A percentile compares a stretch with the other conserved stretches of the same genome.
These are phyloP conservation scores for Cyanoramphus novaezelandiae DNA, from an alignment of 2,113 vertebrate genomes.

Conservation along the genomic window DNA sequence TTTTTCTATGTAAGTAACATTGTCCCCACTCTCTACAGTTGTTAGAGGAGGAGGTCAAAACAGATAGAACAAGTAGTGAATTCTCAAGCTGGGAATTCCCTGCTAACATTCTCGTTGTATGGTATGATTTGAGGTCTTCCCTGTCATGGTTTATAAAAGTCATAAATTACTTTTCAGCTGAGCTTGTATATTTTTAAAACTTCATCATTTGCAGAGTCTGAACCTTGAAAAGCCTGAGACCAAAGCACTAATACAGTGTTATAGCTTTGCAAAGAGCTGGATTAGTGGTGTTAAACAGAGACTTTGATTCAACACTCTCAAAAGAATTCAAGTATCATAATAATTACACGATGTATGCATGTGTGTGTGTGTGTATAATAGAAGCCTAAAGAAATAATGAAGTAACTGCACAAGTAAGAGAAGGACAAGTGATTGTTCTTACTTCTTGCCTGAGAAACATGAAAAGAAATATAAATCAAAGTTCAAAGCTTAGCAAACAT, in stretches of 20 bases:
- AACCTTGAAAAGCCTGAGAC: not conserved
- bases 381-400: slow-evolving; percentile 2
- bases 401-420: not conserved
- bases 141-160: not conserved
- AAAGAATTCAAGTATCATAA: not conserved
- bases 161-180: not conserved
- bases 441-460: not conserved
- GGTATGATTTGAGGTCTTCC: not conserved
- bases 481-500: not conserved
- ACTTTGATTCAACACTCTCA: not conserved
- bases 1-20: not conserved
- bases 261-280: not conserved
- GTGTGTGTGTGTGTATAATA: not conserved
- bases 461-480: not conserved
- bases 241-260: not conserved
- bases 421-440: not conserved
- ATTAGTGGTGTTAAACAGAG: not conserved
- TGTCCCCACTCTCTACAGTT: not conserved
- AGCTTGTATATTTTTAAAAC: not conserved
- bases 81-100: not conserved
- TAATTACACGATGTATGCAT: not conserved
- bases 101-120: not conserved
- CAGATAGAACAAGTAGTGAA: not conserved
- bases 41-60: not conserved
- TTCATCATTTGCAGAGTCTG: not conserved